Base-by-base conservation (phyloP, 2,888 invertebrate genomes). In the Cataglyphis livida region DNA sequence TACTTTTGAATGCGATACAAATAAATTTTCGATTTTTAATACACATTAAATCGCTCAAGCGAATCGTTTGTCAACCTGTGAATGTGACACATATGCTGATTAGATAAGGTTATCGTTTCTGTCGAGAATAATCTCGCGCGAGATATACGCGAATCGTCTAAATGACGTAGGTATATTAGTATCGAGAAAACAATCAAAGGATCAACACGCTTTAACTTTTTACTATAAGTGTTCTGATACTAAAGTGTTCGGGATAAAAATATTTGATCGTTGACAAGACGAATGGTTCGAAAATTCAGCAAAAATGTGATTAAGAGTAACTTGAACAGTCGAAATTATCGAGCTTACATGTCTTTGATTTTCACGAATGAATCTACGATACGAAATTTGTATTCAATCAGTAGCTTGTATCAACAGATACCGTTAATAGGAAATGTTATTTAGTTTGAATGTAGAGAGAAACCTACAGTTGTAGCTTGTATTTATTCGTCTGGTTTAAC, bases 101-200 rank as follows among this genome's bases (percentile, higher is more conserved):
- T 79, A 79, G 78, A 71, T 79, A 79, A 79, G 78, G 71, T 59
- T 79, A 79, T 7, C 65, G 28, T 54, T 66, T 15, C 32, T 18
- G 41, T 32, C 21, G 41, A 57, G 57, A 54, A 68, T 25, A 51
- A 68, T 78, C n/a, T 78, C 35, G 12, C 32, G 38, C 51, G 54
- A 18, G 18, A 54, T 78, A 70, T 9, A 32, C 70, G 21, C 18
- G 21, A 41, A 28, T 65, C 12, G 18, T 21, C 10, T 32, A 78
- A 51, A 15, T 74, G 41, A 21, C 64, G 25, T 28, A 28, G 25
- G 18, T 32, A 70, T 59, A 59, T 62, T 65, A 44, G 70, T 41
- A 10, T 0, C n/a, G 38, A 38, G 32, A 25, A 32, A 65, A 54
- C n/a, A 2, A 21, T 57, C 44, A 48, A 70, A 32, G 28, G 15